Evolutionary conservation across 2,113 vertebrate genomes (phyloP).

Genomic region (Panthera uncia): DNA sequence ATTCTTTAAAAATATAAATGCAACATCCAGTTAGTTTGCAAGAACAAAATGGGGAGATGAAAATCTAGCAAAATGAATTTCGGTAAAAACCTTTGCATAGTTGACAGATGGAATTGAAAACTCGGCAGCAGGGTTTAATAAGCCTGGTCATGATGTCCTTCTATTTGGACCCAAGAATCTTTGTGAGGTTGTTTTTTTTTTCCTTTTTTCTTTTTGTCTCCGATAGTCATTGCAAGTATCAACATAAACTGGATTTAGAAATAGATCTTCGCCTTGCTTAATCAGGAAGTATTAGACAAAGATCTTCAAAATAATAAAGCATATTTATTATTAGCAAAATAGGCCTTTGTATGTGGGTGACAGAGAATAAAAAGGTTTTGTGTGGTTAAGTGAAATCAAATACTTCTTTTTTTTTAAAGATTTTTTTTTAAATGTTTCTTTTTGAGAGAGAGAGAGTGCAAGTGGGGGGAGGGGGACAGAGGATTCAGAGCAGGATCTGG

Average conservation of each 20-base stretch:
- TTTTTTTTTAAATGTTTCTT: too few relatives aligned
- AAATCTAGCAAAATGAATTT: neutral
- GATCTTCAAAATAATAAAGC: constrained; percentile 19
- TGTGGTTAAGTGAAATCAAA: neutral
- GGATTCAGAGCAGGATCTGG: too few relatives aligned
- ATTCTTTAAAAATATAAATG: constrained; percentile 1
- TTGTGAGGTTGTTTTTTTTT: neutral
- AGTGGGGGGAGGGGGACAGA: too few relatives aligned
- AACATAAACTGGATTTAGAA: neutral
- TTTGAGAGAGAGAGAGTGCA: too few relatives aligned
- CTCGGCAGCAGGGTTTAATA: neutral
- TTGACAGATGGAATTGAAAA: neutral
- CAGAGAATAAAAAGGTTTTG: neutral
- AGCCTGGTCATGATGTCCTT: neutral
- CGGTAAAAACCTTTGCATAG: neutral
- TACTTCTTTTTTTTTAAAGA: neutral
- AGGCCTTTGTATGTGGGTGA: neutral
- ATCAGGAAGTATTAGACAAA: neutral
- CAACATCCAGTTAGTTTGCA: neutral
- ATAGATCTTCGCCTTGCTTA: neutral
- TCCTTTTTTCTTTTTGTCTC: neutral
- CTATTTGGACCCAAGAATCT: neutral
- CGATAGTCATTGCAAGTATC: neutral
- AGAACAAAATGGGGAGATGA: neutral
- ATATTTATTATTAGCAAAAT: neutral